A percentile compares a stretch with the other conserved stretches of the same genome.
phyloP scores from a whole-genome alignment of 2,113 vertebrate species.

The Tonatia bakeri region DNA sequence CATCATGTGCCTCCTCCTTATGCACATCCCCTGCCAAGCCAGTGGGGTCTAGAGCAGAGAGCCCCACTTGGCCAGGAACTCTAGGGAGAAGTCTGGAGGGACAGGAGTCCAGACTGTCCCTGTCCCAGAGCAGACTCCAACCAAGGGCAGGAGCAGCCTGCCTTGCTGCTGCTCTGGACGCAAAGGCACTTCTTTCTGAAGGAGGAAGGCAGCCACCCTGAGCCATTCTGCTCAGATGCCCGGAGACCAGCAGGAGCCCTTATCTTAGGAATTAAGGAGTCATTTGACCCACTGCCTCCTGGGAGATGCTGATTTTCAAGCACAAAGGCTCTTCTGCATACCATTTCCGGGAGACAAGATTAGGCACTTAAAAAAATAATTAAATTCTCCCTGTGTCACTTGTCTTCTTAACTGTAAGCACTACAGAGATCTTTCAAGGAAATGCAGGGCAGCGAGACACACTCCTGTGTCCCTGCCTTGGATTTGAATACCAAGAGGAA shows the following conservation, averaged over 20 bases:
- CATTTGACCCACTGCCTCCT: not conserved
- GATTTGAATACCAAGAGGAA: not conserved
- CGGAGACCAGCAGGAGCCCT: not conserved
- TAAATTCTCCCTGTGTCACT: constrained; percentile 58
- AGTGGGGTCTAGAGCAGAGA: not conserved
- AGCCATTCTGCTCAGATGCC: not conserved
- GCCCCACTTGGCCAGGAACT: not conserved
- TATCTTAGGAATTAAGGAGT: not conserved
- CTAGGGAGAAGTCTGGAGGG: not conserved
- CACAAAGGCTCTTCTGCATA: constrained; percentile 1
- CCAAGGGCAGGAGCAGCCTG: constrained; percentile 29
- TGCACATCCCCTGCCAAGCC: not conserved
- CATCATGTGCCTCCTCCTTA: not conserved
- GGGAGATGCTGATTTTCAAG: not conserved
- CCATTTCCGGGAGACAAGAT: constrained; percentile 51
- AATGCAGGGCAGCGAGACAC: not conserved
- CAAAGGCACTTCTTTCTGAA: not conserved
- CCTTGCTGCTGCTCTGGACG: not conserved
- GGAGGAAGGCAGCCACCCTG: not conserved
- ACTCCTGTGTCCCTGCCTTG: not conserved
- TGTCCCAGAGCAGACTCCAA: not conserved
- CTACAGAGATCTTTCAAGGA: constrained; percentile 53
- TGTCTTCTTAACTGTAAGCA: constrained; percentile 35
- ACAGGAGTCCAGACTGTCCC: not conserved
- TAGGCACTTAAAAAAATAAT: constrained; percentile 67